phyloP scores from a whole-genome alignment of 2,113 vertebrate genomes.

The Spea bombifrons region DNA sequence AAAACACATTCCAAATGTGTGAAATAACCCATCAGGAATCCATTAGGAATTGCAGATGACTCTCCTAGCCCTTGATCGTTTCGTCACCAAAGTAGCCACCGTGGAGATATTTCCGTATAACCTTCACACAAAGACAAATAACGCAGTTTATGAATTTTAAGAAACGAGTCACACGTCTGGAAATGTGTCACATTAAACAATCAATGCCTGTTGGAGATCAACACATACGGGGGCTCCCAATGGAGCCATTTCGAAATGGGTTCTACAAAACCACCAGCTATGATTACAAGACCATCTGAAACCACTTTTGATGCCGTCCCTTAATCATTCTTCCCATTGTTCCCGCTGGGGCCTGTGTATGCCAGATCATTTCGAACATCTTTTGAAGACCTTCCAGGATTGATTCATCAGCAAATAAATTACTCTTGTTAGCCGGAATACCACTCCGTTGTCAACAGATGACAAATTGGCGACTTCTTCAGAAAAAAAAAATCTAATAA shows the following conservation, averaged over 20 bases:
- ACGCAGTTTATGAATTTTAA: background rate
- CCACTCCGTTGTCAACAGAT: slow-evolving; percentile 32
- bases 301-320: slow-evolving; percentile 1
- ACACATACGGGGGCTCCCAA: background rate
- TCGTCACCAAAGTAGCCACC: too few species aligned
- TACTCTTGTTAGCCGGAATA: slow-evolving; percentile 22
- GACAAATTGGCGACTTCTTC: slow-evolving; percentile 31
- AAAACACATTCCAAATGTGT: too few species aligned
- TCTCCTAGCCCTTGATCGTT: too few species aligned
- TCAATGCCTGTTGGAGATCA: background rate
- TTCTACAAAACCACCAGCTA: background rate
- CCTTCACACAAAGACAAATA: too few species aligned
- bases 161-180: background rate
- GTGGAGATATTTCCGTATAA: too few species aligned
- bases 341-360: background rate
- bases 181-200: background rate
- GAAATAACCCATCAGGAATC: too few species aligned
- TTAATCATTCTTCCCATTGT: background rate
- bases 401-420: slow-evolving; percentile 55
- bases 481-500: slow-evolving; percentile 34
- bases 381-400: slow-evolving; percentile 42
- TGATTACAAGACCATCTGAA: background rate
- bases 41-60: too few species aligned
- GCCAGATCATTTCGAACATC: slow-evolving; percentile 35
- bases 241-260: background rate